Evolutionary conservation across 2,888 invertebrate species (phyloP).

Genomic region (Drosophila meridionalis): DNA sequence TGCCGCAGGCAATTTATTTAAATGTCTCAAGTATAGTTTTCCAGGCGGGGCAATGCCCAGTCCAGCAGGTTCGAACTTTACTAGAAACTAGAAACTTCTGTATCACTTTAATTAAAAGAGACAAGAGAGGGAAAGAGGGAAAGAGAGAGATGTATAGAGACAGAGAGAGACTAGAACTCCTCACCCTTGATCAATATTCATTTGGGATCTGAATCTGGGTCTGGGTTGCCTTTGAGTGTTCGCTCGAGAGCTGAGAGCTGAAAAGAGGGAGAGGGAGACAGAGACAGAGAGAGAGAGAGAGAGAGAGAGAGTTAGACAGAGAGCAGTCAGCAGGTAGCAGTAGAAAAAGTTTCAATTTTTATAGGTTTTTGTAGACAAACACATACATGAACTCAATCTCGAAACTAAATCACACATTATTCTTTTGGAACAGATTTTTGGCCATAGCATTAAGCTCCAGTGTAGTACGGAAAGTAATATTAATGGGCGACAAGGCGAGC

Average conservation of each 20-base stretch:
- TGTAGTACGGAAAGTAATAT: not conserved
- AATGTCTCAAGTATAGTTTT: not conserved
- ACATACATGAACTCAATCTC: slow-evolving; percentile 16
- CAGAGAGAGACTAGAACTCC: too few relatives aligned
- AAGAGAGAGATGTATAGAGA: not conserved
- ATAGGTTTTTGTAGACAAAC: slow-evolving; percentile 1
- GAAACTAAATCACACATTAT: slow-evolving; percentile 10
- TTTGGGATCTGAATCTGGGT: not conserved
- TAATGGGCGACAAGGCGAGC: slow-evolving; percentile 48
- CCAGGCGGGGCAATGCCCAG: not conserved
- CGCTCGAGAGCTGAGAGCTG: too few relatives aligned
- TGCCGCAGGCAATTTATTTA: not conserved
- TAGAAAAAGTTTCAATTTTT: not conserved
- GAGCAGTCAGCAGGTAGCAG: not conserved
- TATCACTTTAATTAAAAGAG: not conserved
- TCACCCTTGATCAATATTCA: too few relatives aligned
- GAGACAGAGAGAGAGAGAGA: too few relatives aligned
- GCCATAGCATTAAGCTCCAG: slow-evolving; percentile 3
- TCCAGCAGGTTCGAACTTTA: not conserved
- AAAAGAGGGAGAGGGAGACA: too few relatives aligned
- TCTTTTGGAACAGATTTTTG: slow-evolving; percentile 21
- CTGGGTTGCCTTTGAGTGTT: not conserved
- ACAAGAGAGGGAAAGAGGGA: not conserved
- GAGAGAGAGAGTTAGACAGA: too few relatives aligned
- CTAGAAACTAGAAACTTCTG: not conserved